Evolutionary conservation across 2,797 vertebrate genomes (phyloP).

Genomic region (Leontocebus nigricollis): DNA sequence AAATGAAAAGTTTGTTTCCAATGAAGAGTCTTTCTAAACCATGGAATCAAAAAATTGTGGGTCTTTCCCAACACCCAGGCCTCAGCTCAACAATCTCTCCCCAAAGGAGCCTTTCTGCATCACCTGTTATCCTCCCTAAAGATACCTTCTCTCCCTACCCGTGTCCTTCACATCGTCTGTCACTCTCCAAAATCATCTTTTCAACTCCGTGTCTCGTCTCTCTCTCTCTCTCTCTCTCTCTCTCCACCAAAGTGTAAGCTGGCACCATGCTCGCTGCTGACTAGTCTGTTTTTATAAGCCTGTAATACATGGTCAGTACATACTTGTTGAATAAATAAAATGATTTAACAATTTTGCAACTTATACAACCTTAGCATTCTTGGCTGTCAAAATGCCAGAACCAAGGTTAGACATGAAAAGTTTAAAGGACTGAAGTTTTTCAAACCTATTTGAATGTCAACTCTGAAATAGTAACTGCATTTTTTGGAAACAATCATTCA

Average conservation of each 20-base stretch:
- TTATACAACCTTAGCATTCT: not conserved
- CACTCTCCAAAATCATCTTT: not conserved
- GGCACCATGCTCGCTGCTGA: not conserved
- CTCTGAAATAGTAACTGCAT: not conserved
- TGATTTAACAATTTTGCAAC: not conserved
- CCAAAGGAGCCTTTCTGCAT: not conserved
- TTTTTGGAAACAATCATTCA: not conserved
- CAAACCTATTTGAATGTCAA: not conserved
- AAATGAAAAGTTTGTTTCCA: not conserved
- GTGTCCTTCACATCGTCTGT: no score
- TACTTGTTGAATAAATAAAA: not conserved
- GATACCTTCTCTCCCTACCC: not conserved
- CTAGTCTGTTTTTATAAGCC: not conserved
- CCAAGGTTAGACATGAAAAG: not conserved
- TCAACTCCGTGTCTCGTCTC: not conserved
- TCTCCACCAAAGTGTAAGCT: not conserved
- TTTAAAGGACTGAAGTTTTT: not conserved
- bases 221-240: not conserved
- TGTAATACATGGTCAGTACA: not conserved
- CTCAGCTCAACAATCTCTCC: not conserved
- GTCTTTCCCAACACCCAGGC: not conserved
- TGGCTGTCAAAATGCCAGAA: not conserved
- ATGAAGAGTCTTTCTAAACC: not conserved
- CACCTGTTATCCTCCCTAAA: not conserved
- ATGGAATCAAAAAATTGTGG: not conserved